Conservation (phyloP, 1,140 invertebrate genomes). For the Aphidius gifuensis region DNA sequence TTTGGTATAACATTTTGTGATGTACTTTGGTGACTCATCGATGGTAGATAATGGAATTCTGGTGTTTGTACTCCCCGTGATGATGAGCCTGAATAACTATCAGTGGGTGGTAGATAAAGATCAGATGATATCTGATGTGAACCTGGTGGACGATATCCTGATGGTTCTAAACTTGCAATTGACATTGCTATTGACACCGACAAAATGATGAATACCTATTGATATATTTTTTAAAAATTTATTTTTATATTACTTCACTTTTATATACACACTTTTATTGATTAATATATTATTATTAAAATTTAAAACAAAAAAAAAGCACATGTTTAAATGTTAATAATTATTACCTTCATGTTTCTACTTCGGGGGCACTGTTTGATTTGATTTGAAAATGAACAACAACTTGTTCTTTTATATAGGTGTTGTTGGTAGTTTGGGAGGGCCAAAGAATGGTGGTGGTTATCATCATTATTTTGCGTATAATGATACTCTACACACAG, state of each 20-base stretch:
- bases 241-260: neutral
- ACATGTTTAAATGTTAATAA: neutral
- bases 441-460: conserved; percentile 10
- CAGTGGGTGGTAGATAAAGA: neutral
- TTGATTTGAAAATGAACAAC: conserved; percentile 34
- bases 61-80: conserved; percentile 19
- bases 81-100: conserved; percentile 19
- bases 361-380: conserved; percentile 33
- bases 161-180: conserved; percentile 36
- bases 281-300: neutral
- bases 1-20: conserved; percentile 24
- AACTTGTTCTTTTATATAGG: conserved; percentile 34
- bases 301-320: neutral
- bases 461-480: conserved; percentile 7
- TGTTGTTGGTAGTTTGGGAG: conserved; percentile 14
- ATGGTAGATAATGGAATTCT: conserved; percentile 24
- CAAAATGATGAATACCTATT: conserved; percentile 30
- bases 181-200: conserved; percentile 23
- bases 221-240: conserved; percentile 4
- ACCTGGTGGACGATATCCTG: conserved; percentile 33
- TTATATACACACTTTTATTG: too few species aligned
- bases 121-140: conserved; percentile 13
- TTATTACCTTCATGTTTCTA: conserved; percentile 42
- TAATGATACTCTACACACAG: neutral
- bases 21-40: conserved; percentile 20